Percentiles rank a stretch among this genome's conserved stretches.
phyloP scores from a whole-genome alignment of 2,888 invertebrate species.

The Abscondita cerata region DNA sequence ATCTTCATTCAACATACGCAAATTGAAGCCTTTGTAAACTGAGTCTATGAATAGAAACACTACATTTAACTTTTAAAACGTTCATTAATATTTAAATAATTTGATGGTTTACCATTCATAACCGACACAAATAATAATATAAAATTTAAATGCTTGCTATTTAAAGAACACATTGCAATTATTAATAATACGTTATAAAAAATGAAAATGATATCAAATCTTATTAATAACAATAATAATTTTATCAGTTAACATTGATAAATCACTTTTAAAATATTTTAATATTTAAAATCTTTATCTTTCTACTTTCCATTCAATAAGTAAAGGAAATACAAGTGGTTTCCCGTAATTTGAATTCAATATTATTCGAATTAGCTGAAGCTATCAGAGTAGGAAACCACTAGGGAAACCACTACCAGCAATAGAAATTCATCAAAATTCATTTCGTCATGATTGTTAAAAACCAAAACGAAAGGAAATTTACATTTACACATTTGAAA shows the following conservation, averaged over 20 bases:
- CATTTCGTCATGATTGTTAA: constrained; percentile 32
- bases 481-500: constrained; percentile 13
- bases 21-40: constrained; percentile 43
- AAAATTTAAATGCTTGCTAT: too few relatives aligned
- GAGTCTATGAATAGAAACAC: constrained; percentile 39
- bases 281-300: too few relatives aligned
- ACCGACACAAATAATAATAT: too few relatives aligned
- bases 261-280: too few relatives aligned
- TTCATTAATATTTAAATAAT: constrained; percentile 34
- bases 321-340: constrained; percentile 5
- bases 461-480: constrained; percentile 20
- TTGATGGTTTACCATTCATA: constrained; percentile 3
- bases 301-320: neutral
- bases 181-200: too few relatives aligned
- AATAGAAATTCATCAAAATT: constrained; percentile 33
- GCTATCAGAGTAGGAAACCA: constrained; percentile 16
- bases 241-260: too few relatives aligned
- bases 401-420: constrained; percentile 17
- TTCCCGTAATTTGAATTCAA: constrained; percentile 21
- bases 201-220: too few relatives aligned
- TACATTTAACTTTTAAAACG: constrained; percentile 36
- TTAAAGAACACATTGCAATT: too few relatives aligned
- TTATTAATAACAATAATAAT: too few relatives aligned
- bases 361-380: constrained; percentile 15
- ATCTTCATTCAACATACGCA: constrained; percentile 45